These are phyloP conservation scores for Phortica variegata DNA, from an alignment of 1,140 invertebrate species.

Conservation along the genomic window DNA sequence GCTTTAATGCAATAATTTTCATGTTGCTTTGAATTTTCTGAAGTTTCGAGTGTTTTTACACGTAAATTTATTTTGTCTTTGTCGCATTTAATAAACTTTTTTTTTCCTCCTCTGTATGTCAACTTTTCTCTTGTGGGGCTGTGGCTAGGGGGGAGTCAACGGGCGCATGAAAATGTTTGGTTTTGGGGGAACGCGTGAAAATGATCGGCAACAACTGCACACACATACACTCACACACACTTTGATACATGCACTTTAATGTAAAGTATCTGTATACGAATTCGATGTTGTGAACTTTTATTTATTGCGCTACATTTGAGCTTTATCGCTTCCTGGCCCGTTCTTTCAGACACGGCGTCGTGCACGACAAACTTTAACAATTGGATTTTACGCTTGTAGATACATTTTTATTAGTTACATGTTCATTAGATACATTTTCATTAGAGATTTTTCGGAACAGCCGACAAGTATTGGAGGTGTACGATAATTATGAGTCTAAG, in stretches of 20 bases:
- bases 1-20: too few species aligned
- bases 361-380: neutral
- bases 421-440: too few species aligned
- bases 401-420: too few species aligned
- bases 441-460: too few species aligned
- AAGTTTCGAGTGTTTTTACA: conserved; percentile 32
- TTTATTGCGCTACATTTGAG: conserved; percentile 36
- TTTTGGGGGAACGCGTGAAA: conserved; percentile 9
- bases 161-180: neutral
- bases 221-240: too few species aligned
- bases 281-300: conserved; percentile 30
- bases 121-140: conserved; percentile 12
- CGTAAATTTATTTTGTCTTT: conserved; percentile 46
- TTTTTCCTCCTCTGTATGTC: conserved; percentile 19
- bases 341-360: neutral
- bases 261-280: too few species aligned
- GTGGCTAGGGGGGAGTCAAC: conserved; percentile 17
- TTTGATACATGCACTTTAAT: too few species aligned
- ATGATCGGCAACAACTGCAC: too few species aligned
- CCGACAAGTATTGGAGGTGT: too few species aligned
- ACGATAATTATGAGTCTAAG: too few species aligned
- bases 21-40: conserved; percentile 39
- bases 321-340: conserved; percentile 47
- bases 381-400: too few species aligned
- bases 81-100: conserved; percentile 42